Evolutionary conservation across 2,113 vertebrate genomes (phyloP).

Genomic region (Stictonetta naevosa): DNA sequence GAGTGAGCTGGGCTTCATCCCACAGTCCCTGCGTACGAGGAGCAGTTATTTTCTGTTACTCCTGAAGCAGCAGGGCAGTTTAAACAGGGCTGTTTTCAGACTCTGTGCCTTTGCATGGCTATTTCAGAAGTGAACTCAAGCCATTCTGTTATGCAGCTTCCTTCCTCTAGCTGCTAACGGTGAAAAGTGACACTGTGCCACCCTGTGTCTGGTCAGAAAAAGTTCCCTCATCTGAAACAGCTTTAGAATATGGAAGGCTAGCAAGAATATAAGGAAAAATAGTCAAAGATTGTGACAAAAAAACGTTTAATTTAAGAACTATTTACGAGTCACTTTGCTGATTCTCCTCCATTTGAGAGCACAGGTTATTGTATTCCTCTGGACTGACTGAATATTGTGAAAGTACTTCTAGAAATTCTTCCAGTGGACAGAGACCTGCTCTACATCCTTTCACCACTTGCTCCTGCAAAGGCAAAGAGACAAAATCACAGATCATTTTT

Average conservation of each 20-base stretch:
- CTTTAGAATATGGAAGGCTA: not conserved
- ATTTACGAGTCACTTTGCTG: not conserved
- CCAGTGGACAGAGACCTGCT: slow-evolving; percentile 86
- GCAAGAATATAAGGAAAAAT: not conserved
- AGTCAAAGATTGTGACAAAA: not conserved
- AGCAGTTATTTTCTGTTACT: not conserved
- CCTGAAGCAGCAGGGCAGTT: not conserved
- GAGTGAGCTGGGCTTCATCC: not conserved
- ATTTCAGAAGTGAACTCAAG: not conserved
- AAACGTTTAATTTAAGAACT: slow-evolving; percentile 61
- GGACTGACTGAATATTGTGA: slow-evolving; percentile 75
- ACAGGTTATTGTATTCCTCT: slow-evolving; percentile 80
- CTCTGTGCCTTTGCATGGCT: not conserved
- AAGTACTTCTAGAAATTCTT: slow-evolving; percentile 84
- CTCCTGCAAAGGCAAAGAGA: slow-evolving; percentile 78
- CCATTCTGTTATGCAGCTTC: not conserved
- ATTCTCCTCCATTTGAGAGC: slow-evolving; percentile 57
- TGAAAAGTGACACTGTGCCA: slow-evolving; percentile 28
- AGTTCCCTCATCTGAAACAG: not conserved
- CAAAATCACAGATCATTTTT: not conserved
- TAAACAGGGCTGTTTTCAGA: not conserved
- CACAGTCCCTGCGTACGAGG: not conserved
- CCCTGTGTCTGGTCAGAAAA: slow-evolving; percentile 19
- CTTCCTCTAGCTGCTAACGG: slow-evolving; percentile 8
- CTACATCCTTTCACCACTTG: slow-evolving; percentile 87